Evolutionary conservation across 2,888 invertebrate species (phyloP).

Genomic region (Cataglyphis rosenhaueri): DNA sequence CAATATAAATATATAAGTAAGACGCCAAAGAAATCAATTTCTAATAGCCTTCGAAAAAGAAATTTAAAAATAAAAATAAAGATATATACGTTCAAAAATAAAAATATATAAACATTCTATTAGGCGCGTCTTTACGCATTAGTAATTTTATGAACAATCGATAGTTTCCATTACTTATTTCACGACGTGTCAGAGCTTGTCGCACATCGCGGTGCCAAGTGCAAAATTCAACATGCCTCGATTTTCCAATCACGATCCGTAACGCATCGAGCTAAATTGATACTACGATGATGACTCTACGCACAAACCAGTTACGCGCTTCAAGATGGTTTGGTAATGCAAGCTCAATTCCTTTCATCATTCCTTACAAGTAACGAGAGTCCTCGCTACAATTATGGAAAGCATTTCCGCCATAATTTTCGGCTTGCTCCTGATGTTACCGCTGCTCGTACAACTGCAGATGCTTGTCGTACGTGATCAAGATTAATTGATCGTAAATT

Average conservation of each 20-base stretch:
- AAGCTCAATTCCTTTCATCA: neutral
- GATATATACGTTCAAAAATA: too few species aligned
- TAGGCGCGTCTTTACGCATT: neutral
- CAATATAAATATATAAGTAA: too few species aligned
- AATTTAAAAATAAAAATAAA: too few species aligned
- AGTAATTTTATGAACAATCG: conserved; percentile 4
- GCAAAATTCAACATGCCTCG: conserved; percentile 26
- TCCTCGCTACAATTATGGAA: conserved; percentile 54
- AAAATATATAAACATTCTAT: neutral
- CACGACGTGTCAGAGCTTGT: neutral
- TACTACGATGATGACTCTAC: neutral
- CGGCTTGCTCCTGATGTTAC: conserved; percentile 60
- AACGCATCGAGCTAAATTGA: conserved; percentile 23
- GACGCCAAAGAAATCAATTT: too few species aligned
- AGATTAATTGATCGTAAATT: conserved; percentile 44
- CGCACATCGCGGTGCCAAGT: neutral
- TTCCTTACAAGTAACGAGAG: neutral
- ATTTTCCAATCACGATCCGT: conserved; percentile 13
- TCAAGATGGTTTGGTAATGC: conserved; percentile 19
- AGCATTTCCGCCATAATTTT: conserved; percentile 58
- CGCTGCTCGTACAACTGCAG: conserved; percentile 64
- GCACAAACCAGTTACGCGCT: neutral
- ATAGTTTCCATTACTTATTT: conserved; percentile 1
- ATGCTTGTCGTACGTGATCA: conserved; percentile 66
- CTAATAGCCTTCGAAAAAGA: too few species aligned